A percentile compares a stretch with the other conserved stretches of the same genome.
These are phyloP conservation scores for Pipistrellus kuhlii DNA, from an alignment of 2,797 vertebrate genomes.

Conservation along the genomic window DNA sequence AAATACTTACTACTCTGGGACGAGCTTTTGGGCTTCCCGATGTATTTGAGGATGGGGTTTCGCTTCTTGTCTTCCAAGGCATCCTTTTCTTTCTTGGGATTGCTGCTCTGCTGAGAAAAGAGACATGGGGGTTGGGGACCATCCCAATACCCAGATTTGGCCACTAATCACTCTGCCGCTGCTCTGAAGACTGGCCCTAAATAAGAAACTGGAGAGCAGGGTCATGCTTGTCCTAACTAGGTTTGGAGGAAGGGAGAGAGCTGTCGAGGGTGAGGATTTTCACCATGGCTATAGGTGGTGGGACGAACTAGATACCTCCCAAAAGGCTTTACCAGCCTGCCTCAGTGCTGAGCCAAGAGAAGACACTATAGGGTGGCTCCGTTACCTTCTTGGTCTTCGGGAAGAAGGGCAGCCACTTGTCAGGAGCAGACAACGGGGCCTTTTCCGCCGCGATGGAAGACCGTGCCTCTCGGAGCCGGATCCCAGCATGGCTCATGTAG, in stretches of 20 bases:
- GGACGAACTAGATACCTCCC: background rate
- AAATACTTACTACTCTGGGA: conserved; percentile 93
- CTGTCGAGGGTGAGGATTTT: background rate
- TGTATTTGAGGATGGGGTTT: conserved; percentile 97
- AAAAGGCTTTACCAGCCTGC: background rate
- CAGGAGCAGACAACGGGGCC: conserved; percentile 84
- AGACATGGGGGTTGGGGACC: background rate
- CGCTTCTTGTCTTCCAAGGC: conserved; percentile 93
- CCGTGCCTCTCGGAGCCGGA: conserved; percentile 92
- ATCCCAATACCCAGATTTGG: background rate
- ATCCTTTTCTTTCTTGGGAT: conserved; percentile 91
- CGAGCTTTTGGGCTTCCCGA: conserved; percentile 93
- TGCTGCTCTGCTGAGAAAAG: conserved; percentile 86
- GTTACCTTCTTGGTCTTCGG: conserved; percentile 95
- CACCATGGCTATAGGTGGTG: background rate
- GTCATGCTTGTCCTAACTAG: background rate
- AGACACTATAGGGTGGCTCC: background rate
- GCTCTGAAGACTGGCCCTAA: background rate
- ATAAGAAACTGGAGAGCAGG: background rate
- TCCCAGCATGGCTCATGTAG: conserved; percentile 93
- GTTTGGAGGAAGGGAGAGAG: background rate
- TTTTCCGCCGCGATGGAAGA: conserved; percentile 87
- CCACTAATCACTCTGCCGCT: background rate
- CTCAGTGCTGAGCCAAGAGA: background rate
- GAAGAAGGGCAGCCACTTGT: conserved; percentile 95